These are phyloP conservation scores for Antheraea assamensis DNA, from an alignment of 2,888 invertebrate species.

Conservation along the genomic window DNA sequence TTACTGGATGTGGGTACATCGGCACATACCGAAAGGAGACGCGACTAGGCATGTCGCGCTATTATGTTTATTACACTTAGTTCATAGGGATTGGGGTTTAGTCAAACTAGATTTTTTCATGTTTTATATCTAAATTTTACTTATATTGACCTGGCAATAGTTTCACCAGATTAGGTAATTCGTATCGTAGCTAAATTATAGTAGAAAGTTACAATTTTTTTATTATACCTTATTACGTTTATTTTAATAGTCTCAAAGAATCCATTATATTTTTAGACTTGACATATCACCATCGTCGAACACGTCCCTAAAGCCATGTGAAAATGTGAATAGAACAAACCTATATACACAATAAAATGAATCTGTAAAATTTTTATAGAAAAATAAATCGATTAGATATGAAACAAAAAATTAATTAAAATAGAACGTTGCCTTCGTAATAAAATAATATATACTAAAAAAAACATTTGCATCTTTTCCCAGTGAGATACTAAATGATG, in stretches of 20 bases:
- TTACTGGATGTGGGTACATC: not conserved
- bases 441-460: not conserved
- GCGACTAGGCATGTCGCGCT: too few species aligned
- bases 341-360: not conserved
- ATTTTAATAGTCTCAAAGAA: not conserved
- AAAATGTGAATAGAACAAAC: not conserved
- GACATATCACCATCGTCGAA: not conserved
- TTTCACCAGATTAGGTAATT: too few species aligned
- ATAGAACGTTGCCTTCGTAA: too few species aligned
- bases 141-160: too few species aligned
- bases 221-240: not conserved
- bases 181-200: too few species aligned
- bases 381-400: not conserved
- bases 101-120: too few species aligned
- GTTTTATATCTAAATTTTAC: too few species aligned
- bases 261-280: too few species aligned
- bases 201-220: too few species aligned
- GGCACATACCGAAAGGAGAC: not conserved
- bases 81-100: too few species aligned
- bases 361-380: not conserved
- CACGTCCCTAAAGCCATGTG: not conserved
- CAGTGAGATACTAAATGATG: not conserved
- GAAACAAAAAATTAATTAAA: too few species aligned
- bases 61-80: too few species aligned
- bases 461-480: not conserved